Conservation (phyloP, 2,113 vertebrate species). For the Nycticryphes semicollaris region DNA sequence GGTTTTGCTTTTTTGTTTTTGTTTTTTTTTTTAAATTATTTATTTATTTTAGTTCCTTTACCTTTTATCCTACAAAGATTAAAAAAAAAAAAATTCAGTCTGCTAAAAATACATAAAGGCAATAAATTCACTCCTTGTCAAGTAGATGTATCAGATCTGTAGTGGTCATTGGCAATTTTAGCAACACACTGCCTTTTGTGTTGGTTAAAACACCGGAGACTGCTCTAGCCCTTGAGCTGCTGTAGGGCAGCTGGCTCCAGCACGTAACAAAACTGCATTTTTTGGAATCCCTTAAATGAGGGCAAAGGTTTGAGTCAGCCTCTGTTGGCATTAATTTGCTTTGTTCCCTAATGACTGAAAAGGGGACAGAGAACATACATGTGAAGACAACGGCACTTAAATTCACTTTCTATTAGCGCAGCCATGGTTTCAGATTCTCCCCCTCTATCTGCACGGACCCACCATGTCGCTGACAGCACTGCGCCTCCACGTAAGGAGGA, state of each 20-base stretch:
- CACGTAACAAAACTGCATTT: not conserved
- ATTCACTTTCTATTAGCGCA: not conserved
- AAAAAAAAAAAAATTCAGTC: not conserved
- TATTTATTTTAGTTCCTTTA: not conserved
- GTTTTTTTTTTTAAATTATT: not conserved
- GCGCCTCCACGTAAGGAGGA: not conserved
- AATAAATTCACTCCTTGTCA: not conserved
- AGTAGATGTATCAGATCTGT: not conserved
- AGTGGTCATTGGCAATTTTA: not conserved
- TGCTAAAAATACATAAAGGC: not conserved
- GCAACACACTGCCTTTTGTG: not conserved
- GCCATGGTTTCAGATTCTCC: not conserved
- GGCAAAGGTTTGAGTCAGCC: constrained; percentile 50
- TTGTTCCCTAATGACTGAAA: constrained; percentile 39
- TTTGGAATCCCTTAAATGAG: constrained; percentile 55
- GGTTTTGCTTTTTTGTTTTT: not conserved
- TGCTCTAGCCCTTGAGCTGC: constrained; percentile 29
- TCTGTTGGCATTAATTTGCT: constrained; percentile 52
- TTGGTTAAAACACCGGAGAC: not conserved
- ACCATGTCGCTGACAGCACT: not conserved
- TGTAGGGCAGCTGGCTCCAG: constrained; percentile 38
- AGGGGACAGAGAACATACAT: constrained; percentile 9
- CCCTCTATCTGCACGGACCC: not conserved
- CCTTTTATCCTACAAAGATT: not conserved
- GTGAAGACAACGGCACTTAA: not conserved